Evolutionary conservation across 53 echinoderm and acorn worm genomes (phyloP).

Genomic region (Actinopyga echinites): DNA sequence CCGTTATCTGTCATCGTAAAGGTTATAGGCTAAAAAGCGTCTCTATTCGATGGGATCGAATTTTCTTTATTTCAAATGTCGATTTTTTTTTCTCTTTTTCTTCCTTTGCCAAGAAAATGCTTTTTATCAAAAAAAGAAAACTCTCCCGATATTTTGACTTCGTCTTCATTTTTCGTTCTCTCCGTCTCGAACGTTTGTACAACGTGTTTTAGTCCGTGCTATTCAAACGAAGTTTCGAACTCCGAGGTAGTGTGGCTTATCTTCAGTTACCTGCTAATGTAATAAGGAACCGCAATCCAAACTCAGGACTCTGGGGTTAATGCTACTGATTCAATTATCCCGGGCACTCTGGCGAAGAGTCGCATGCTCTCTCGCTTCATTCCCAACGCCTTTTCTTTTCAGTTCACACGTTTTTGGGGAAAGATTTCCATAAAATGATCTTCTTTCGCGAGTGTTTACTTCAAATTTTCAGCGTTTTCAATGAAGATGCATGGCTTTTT

Average conservation of each 20-base stretch:
- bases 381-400: background rate
- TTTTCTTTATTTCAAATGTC: too few relatives aligned
- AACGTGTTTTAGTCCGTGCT: background rate
- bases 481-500: background rate
- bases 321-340: constrained; percentile 31
- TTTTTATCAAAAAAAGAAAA: too few relatives aligned
- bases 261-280: constrained; percentile 36
- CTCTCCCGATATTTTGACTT: too few relatives aligned
- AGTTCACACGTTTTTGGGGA: constrained; percentile 32
- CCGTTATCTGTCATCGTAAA: too few relatives aligned
- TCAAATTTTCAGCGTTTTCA: background rate
- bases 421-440: constrained; percentile 41
- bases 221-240: too few relatives aligned
- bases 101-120: too few relatives aligned
- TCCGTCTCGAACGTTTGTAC: background rate
- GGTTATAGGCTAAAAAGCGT: too few relatives aligned
- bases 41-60: too few relatives aligned
- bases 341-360: constrained; percentile 5
- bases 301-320: constrained; percentile 24
- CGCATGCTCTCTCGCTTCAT: constrained; percentile 4
- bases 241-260: background rate
- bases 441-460: background rate
- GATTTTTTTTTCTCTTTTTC: too few relatives aligned
- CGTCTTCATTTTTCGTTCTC: background rate
- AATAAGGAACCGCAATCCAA: constrained; percentile 38